Evolutionary conservation across 2,113 vertebrate species (phyloP).

Genomic region (Strix uralensis): DNA sequence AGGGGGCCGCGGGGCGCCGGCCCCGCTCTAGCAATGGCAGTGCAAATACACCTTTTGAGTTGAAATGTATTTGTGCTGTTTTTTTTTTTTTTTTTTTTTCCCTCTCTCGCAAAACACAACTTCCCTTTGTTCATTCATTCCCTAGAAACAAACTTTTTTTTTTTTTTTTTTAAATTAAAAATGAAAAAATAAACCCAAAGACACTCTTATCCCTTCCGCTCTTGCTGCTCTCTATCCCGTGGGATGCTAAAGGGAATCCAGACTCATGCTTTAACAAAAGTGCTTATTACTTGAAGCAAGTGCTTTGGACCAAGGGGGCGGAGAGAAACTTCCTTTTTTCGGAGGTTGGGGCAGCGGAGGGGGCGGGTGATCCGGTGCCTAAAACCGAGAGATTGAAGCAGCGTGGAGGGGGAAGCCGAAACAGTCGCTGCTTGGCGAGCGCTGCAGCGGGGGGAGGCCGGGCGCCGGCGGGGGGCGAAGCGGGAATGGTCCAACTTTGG

Average conservation of each 20-base stretch:
- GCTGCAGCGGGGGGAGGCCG: not conserved
- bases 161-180: conserved; percentile 7
- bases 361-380: not conserved
- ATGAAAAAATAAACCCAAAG: conserved; percentile 62
- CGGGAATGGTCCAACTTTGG: conserved; percentile 35
- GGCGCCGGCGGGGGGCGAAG: not conserved
- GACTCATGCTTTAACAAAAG: conserved; percentile 85
- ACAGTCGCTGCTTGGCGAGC: not conserved
- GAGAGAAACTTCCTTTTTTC: conserved; percentile 71
- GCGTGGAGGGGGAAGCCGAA: not conserved
- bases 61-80: conserved; percentile 78
- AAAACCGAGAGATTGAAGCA: not conserved
- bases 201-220: conserved; percentile 38
- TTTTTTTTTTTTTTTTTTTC: not conserved
- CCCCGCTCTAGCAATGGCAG: conserved; percentile 68
- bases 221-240: conserved; percentile 39
- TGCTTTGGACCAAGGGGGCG: conserved; percentile 86
- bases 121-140: conserved; percentile 43
- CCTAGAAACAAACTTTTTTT: conserved; percentile 37
- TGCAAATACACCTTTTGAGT: conserved; percentile 70
- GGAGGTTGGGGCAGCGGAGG: not conserved
- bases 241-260: conserved; percentile 66
- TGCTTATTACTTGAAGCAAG: conserved; percentile 93
- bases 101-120: conserved; percentile 17
- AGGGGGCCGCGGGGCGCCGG: conserved; percentile 50